Conservation (phyloP, 2,888 invertebrate species). For the Mythimna impura region DNA sequence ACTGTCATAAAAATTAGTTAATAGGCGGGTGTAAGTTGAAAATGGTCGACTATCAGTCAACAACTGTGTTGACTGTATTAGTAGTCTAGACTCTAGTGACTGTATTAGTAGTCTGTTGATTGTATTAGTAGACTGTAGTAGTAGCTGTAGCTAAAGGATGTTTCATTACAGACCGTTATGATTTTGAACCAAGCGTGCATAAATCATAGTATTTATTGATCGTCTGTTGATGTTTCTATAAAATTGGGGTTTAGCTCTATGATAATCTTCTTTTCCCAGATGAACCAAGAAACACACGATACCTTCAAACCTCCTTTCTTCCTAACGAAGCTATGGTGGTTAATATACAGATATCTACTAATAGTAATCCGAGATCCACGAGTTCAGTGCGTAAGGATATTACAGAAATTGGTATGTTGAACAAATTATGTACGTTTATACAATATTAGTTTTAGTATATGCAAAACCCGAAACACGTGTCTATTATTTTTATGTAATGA, state of each 20-base stretch:
- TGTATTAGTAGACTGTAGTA: no score
- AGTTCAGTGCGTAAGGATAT: conserved; percentile 93
- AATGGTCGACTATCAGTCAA: background rate
- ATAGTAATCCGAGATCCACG: conserved; percentile 95
- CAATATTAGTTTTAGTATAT: no score
- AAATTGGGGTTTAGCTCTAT: background rate
- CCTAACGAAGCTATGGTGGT: conserved; percentile 93
- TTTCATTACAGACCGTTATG: conserved; percentile 1
- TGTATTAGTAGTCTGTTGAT: no score
- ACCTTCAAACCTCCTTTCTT: conserved; percentile 91
- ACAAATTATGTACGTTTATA: background rate
- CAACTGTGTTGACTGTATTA: no score
- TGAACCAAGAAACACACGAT: conserved; percentile 59
- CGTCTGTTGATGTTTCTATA: background rate
- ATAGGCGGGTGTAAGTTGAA: background rate
- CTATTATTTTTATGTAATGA: no score
- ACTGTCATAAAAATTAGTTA: background rate
- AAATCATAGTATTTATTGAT: background rate
- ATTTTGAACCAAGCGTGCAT: background rate
- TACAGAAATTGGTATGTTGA: conserved; percentile 95
- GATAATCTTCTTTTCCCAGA: conserved; percentile 19
- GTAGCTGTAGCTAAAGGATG: background rate
- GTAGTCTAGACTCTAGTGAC: no score
- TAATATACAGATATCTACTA: conserved; percentile 94
- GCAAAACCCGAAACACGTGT: no score